phyloP scores from a whole-genome alignment of 2,113 vertebrate genomes.

The Pyrgilauda ruficollis region DNA sequence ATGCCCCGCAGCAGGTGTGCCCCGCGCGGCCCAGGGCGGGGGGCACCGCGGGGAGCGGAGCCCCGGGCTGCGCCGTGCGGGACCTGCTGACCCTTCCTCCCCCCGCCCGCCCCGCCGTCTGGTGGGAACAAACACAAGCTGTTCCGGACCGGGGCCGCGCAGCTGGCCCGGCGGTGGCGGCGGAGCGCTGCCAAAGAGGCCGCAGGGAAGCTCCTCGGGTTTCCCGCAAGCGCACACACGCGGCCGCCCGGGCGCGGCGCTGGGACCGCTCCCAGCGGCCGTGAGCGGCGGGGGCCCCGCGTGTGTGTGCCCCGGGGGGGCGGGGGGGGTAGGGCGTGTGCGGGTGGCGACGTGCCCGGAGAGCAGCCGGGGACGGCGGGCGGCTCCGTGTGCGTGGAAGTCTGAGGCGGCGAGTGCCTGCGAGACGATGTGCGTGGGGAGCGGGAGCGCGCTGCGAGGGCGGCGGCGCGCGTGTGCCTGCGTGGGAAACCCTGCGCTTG shows the following conservation, averaged over 20 bases:
- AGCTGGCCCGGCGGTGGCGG: slow-evolving; percentile 31
- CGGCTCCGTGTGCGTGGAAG: neutral
- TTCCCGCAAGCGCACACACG: neutral
- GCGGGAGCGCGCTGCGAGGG: neutral
- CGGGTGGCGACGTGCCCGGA: neutral
- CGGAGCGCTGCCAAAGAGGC: slow-evolving; percentile 20
- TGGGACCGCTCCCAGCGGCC: neutral
- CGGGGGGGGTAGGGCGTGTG: neutral
- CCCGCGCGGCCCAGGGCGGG: neutral
- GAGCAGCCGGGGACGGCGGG: neutral
- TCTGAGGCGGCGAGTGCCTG: neutral
- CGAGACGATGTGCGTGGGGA: neutral
- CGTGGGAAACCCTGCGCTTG: neutral
- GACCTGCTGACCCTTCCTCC: neutral
- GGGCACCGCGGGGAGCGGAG: neutral
- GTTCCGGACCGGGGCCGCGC: neutral
- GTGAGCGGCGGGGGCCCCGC: neutral
- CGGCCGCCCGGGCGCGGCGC: neutral
- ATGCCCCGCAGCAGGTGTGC: neutral
- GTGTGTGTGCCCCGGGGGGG: neutral
- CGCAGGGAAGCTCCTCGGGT: neutral
- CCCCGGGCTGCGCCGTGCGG: neutral
- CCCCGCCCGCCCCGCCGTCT: neutral
- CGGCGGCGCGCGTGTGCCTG: neutral
- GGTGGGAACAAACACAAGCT: slow-evolving; percentile 31